A percentile compares a stretch with the other conserved stretches of the same genome.
phyloP scores from a whole-genome alignment of 2,888 invertebrate species.

The Caenorhabditis doughertyi region DNA sequence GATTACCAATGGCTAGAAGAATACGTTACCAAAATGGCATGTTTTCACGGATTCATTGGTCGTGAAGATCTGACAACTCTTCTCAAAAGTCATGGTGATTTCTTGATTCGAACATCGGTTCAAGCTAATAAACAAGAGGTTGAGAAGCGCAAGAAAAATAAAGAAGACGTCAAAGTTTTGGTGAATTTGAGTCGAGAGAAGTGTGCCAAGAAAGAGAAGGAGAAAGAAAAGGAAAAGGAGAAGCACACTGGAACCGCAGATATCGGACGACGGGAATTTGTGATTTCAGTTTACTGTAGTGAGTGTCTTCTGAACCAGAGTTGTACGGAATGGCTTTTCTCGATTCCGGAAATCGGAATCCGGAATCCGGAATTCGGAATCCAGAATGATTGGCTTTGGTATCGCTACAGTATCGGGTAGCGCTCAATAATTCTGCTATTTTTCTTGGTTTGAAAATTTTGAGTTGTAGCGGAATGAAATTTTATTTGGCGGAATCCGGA shows the following conservation, averaged over 20 bases:
- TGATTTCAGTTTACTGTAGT: constrained; percentile 46
- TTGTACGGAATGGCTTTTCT: too few relatives aligned
- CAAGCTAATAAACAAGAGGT: constrained; percentile 45
- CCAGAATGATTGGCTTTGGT: too few relatives aligned
- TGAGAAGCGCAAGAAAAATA: constrained; percentile 43
- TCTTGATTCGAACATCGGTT: constrained; percentile 43
- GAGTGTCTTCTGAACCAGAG: neutral
- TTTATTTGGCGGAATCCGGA: too few relatives aligned
- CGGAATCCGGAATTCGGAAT: too few relatives aligned
- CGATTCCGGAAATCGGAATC: too few relatives aligned
- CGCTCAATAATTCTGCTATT: too few relatives aligned
- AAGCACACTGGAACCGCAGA: constrained; percentile 1
- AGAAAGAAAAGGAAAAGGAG: constrained; percentile 16
- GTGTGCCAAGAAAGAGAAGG: constrained; percentile 44
- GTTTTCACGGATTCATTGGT: constrained; percentile 50
- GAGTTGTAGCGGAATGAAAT: too few relatives aligned
- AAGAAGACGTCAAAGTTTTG: constrained; percentile 27
- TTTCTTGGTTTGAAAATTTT: too few relatives aligned
- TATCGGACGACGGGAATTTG: constrained; percentile 41
- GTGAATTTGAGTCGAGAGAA: constrained; percentile 48
- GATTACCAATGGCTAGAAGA: constrained; percentile 40
- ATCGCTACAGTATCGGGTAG: too few relatives aligned
- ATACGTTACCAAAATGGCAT: constrained; percentile 19
- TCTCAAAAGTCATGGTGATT: constrained; percentile 43
- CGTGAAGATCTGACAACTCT: constrained; percentile 29